Evolutionary conservation across 2,113 vertebrate species (phyloP), one percentile per base, ranked within the genome.

Genomic region (Harpagus bidentatus): DNA sequence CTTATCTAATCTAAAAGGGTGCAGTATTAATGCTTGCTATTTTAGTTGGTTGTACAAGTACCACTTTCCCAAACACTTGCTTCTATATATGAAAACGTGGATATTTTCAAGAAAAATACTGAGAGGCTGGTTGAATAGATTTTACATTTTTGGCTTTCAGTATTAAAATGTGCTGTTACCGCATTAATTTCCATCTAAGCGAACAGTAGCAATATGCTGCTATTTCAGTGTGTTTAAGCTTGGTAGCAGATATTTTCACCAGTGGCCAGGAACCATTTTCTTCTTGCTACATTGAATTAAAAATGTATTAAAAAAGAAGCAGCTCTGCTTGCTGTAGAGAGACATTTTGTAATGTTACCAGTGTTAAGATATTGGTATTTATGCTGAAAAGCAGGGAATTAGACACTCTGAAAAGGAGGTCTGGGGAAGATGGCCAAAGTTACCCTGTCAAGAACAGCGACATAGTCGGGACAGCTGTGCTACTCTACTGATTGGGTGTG

Each of bases 221-320:
- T 80, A 19, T 78, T 93, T 94, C 83, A 81, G 4, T 25, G 29
- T 48, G 7, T 32, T 18, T 78, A 38, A 92, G 69, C 42, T 81
- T 90, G 71, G 74, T 90, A 65, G 50, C 83, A 94, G 71, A 77
- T 95, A 95, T 89, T 95, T 91, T 86, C 69, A 55, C 32, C 38
- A 52, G 56, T 43, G 52, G 59, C 79, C 76, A 88, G 86, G 38
- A 92, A 55, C 23, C 22, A 28, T 90, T 92, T 92, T 45, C 79
- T 91, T 95, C 17, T 61, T 95, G 83, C 58, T 87, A 26, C n/a
- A 52, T 28, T 38, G 58, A 90, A 91, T 89, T 93, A 82, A 95
- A 91, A 85, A 52, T 5, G 1, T n/a, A 36, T 89, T 91, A n/a
- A 83, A 89, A 72, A 52, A 56, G 47, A 62, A 82, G 21, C 17